phyloP scores from a whole-genome alignment of 1,140 invertebrate genomes.

The Calosoma granatense region DNA sequence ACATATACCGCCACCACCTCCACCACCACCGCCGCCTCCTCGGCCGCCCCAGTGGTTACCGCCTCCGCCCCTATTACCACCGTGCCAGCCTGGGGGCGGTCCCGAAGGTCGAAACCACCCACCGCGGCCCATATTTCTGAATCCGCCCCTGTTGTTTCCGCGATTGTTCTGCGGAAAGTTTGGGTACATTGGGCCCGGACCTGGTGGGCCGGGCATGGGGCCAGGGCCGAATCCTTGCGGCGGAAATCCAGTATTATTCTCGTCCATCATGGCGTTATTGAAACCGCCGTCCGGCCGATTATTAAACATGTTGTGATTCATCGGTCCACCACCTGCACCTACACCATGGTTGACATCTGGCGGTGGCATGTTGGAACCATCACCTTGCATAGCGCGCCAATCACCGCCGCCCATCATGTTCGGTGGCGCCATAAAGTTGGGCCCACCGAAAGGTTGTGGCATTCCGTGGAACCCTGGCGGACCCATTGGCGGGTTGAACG shows the following conservation, averaged over 20 bases:
- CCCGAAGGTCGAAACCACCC: constrained; percentile 38
- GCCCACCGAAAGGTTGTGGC: constrained; percentile 31
- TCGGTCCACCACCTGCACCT: not conserved
- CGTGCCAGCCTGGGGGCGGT: constrained; percentile 37
- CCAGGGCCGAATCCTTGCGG: constrained; percentile 15
- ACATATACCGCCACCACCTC: constrained; percentile 48
- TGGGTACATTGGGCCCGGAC: constrained; percentile 17
- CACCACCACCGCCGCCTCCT: constrained; percentile 36
- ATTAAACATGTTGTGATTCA: constrained; percentile 21
- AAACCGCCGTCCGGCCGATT: not conserved
- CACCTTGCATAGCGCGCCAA: not conserved
- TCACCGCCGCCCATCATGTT: constrained; percentile 10
- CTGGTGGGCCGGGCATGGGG: constrained; percentile 18
- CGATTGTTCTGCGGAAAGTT: constrained; percentile 29
- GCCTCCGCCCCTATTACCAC: constrained; percentile 40
- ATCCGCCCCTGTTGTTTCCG: constrained; percentile 30
- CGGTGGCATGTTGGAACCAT: constrained; percentile 14
- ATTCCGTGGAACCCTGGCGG: constrained; percentile 31
- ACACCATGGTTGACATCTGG: constrained; percentile 26
- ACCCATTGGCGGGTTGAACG: constrained; percentile 35
- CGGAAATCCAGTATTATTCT: not conserved
- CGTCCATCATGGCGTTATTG: not conserved
- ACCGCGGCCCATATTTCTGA: constrained; percentile 33
- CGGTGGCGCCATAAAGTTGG: constrained; percentile 7
- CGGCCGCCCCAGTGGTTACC: constrained; percentile 36